Evolutionary conservation across 1,140 invertebrate genomes (phyloP).

Genomic region (Dysdera silvatica): DNA sequence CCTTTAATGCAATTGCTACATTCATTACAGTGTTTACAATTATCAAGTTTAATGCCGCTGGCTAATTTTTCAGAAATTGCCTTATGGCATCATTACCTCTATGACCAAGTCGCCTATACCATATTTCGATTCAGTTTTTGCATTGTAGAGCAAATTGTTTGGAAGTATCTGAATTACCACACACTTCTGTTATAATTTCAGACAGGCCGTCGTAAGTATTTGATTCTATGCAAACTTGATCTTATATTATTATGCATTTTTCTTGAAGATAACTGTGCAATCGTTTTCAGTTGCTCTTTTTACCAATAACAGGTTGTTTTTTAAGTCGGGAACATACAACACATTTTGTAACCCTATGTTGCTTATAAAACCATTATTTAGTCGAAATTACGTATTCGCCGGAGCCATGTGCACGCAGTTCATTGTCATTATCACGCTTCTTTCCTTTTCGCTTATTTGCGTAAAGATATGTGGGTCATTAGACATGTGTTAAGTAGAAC

Average conservation of each 20-base stretch:
- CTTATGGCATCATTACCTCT: background rate
- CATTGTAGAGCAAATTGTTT: too few species aligned
- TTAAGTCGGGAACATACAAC: too few species aligned
- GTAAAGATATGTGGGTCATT: too few species aligned
- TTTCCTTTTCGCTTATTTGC: too few species aligned
- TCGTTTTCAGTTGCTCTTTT: background rate
- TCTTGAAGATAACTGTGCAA: background rate
- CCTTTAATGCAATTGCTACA: background rate
- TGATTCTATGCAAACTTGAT: background rate
- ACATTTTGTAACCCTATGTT: too few species aligned
- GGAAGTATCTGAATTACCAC: background rate
- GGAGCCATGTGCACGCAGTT: too few species aligned
- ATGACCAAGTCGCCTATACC: conserved; percentile 11
- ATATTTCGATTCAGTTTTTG: background rate
- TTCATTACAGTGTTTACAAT: background rate
- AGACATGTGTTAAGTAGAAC: too few species aligned
- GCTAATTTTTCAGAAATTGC: background rate
- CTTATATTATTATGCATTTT: background rate
- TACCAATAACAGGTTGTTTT: background rate
- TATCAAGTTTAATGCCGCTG: background rate
- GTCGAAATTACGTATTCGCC: too few species aligned
- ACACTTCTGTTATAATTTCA: background rate
- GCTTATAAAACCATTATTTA: too few species aligned
- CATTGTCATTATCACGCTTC: too few species aligned
- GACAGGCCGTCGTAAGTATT: background rate